phyloP scores from a whole-genome alignment of 2,888 invertebrate species.

The Chromoteleia sp. region DNA sequence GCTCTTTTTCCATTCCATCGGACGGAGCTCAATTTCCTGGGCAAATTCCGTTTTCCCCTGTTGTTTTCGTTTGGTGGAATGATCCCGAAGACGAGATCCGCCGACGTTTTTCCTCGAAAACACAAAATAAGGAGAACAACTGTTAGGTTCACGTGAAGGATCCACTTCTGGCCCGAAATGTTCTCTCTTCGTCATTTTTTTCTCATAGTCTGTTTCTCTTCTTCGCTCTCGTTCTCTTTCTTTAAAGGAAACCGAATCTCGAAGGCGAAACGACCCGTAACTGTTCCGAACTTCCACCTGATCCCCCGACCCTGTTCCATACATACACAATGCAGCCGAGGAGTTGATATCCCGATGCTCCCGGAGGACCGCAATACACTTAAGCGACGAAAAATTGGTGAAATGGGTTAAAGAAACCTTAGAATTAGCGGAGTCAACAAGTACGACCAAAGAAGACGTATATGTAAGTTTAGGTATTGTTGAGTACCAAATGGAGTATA shows the following conservation, averaged over 20 bases:
- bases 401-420: slow-evolving; percentile 65
- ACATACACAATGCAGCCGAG: slow-evolving; percentile 49
- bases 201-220: not conserved
- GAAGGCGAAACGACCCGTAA: slow-evolving; percentile 69
- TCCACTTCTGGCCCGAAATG: slow-evolving; percentile 36
- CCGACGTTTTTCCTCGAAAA: slow-evolving; percentile 33
- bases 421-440: slow-evolving; percentile 50
- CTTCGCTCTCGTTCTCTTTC: slow-evolving; percentile 6
- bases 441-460: slow-evolving; percentile 42
- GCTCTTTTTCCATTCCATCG: slow-evolving; percentile 54
- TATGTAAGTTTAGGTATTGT: slow-evolving; percentile 49
- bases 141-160: slow-evolving; percentile 60
- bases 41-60: slow-evolving; percentile 26
- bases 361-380: slow-evolving; percentile 74
- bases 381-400: slow-evolving; percentile 70
- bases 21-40: slow-evolving; percentile 46
- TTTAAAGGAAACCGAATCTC: slow-evolving; percentile 35
- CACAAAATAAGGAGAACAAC: slow-evolving; percentile 62
- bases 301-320: slow-evolving; percentile 62
- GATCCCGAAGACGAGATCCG: slow-evolving; percentile 25
- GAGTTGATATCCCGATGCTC: slow-evolving; percentile 69
- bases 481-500: slow-evolving; percentile 28
- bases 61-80: slow-evolving; percentile 32
- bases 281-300: slow-evolving; percentile 71
- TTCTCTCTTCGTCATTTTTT: slow-evolving; percentile 1